Evolutionary conservation across 1,140 invertebrate genomes (phyloP).

Genomic region (Drosophila lowei): DNA sequence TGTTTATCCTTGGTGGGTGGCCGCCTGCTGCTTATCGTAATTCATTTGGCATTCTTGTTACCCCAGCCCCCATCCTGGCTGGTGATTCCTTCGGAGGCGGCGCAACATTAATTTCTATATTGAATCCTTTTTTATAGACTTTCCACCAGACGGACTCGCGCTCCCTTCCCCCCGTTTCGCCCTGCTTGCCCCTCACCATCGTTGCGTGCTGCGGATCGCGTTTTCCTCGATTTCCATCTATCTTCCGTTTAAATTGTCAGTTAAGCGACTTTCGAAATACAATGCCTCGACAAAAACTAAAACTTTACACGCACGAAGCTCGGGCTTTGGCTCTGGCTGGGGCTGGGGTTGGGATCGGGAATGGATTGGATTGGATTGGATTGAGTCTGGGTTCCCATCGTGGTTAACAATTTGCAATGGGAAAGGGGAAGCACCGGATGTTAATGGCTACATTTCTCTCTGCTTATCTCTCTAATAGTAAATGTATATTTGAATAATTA

Average conservation of each 20-base stretch:
- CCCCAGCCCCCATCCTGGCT: background rate
- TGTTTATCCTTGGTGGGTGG: slow-evolving; percentile 38
- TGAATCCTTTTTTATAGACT: slow-evolving; percentile 64
- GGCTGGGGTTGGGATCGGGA: background rate
- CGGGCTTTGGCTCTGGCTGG: background rate
- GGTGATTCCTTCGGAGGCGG: slow-evolving; percentile 44
- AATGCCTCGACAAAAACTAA: slow-evolving; percentile 39
- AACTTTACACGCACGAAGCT: slow-evolving; percentile 42
- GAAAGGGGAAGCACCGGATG: slow-evolving; percentile 10
- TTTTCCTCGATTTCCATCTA: slow-evolving; percentile 46
- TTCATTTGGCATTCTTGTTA: slow-evolving; percentile 66
- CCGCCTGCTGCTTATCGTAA: slow-evolving; percentile 72
- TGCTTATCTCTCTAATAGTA: too few relatives aligned
- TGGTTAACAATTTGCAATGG: slow-evolving; percentile 37
- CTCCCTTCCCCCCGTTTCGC: background rate
- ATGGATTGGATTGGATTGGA: slow-evolving; percentile 13
- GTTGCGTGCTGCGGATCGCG: slow-evolving; percentile 54
- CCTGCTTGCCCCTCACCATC: background rate
- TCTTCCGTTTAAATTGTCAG: slow-evolving; percentile 60
- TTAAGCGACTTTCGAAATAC: slow-evolving; percentile 65
- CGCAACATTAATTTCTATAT: slow-evolving; percentile 73
- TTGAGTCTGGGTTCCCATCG: slow-evolving; percentile 25
- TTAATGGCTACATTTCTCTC: slow-evolving; percentile 1
- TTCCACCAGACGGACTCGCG: slow-evolving; percentile 1
- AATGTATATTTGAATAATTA: too few relatives aligned